Evolutionary conservation across 2,113 vertebrate genomes (phyloP), one percentile per base, ranked within the genome.

Genomic region (Neogobius melanostomus): DNA sequence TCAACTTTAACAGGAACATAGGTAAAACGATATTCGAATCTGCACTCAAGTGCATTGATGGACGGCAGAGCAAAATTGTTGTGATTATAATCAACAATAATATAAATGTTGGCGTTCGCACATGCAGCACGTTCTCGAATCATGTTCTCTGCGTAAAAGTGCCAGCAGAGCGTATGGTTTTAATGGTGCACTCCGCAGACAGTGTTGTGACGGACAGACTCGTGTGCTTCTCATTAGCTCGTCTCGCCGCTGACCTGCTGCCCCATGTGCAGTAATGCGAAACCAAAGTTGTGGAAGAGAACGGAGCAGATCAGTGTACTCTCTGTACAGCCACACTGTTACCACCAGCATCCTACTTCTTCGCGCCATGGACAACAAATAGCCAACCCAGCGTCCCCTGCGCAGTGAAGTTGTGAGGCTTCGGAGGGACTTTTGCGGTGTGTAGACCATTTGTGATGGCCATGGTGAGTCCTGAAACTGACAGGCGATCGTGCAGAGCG

Each of bases 191-290:
- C 28, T 61, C 15, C 43, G 4, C 59, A 60, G 28, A 61, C 59
- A n/a, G 12, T 44, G 59, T 44, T 61, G 59, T 63, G 84, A 85
- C 67, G 84, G 74, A 76, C 76, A 68, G 72, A 45, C 48, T 51
- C 80, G 80, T 89, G 87, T 88, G 88, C 77, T 90, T 87, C 82
- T 87, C 84, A 90, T 89, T 85, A 90, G 60, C 70, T 72, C 8
- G 88, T 88, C 85, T 88, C 86, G 83, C 78, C 89, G 42, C 79
- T 90, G 88, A 91, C 85, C 88, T 80, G 72, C 69, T 91, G 89
- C 88, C 91, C 88, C 81, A 75, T 78, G 84, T 78, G 21, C 79
- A 86, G 92, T 89, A 92, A 92, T 71, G 88, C 86, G 90, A 91
- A 82, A 90, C 90, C 88, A 72, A 75, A 69, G 70, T 74, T 73